These are phyloP conservation scores for Hippotragus niger DNA, from an alignment of 2,113 vertebrate genomes.

Conservation along the genomic window DNA sequence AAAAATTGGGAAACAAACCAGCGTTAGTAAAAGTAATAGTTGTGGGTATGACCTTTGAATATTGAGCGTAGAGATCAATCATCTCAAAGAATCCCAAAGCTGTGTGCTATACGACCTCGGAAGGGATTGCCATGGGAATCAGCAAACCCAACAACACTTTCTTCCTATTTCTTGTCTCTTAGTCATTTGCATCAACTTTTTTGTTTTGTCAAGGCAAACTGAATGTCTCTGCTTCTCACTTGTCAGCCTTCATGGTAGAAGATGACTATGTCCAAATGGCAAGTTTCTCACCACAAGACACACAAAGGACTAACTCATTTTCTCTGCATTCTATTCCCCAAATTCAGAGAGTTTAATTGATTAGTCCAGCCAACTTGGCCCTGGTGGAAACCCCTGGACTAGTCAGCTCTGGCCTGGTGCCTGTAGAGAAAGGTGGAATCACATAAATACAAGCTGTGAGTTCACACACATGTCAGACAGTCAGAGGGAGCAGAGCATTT, in stretches of 20 bases:
- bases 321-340: background rate
- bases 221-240: background rate
- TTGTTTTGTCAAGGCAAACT: background rate
- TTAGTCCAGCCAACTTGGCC: background rate
- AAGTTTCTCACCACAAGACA: background rate
- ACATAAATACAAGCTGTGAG: background rate
- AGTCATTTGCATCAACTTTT: background rate
- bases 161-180: background rate
- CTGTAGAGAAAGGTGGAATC: fast-evolving
- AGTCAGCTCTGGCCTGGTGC: background rate
- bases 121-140: background rate
- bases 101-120: background rate
- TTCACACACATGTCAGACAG: background rate
- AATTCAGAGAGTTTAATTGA: background rate
- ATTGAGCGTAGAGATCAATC: background rate
- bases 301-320: background rate
- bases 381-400: background rate
- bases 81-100: background rate
- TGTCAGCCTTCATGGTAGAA: background rate
- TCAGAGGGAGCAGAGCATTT: background rate
- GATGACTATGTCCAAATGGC: background rate
- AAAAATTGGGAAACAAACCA: background rate
- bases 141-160: background rate
- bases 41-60: background rate
- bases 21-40: background rate